Evolutionary conservation across 2,797 vertebrate genomes (phyloP).

Genomic region (Rhabdophis nuchalis): DNA sequence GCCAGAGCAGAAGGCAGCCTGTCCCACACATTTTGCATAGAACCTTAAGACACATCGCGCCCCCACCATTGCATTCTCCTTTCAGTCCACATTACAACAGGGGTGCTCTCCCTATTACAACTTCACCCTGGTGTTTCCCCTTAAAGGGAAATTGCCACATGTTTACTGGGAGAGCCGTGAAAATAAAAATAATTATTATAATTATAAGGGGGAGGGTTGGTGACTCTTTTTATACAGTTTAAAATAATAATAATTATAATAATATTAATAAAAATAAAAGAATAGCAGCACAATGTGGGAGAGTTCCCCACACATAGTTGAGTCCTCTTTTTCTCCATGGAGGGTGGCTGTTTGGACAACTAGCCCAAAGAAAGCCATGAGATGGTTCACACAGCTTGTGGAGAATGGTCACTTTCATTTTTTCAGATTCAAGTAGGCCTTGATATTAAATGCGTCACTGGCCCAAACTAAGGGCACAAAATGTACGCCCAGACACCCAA

Average conservation of each 20-base stretch:
- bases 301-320: background rate
- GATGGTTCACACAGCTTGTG: background rate
- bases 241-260: slow-evolving; percentile 17
- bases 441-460: background rate
- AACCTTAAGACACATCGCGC: slow-evolving; percentile 19
- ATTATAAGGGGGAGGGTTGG: slow-evolving; percentile 27
- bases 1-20: background rate
- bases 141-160: slow-evolving; percentile 18
- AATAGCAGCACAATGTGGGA: slow-evolving; percentile 32
- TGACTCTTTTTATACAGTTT: slow-evolving; percentile 40
- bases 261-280: slow-evolving; percentile 24
- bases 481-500: background rate
- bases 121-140: slow-evolving; percentile 11
- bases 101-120: background rate
- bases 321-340: slow-evolving; percentile 27
- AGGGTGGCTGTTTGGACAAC: background rate
- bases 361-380: background rate
- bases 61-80: slow-evolving; percentile 19
- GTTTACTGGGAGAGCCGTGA: slow-evolving; percentile 21
- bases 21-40: slow-evolving; percentile 26
- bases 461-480: background rate
- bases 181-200: slow-evolving; percentile 37
- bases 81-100: slow-evolving; percentile 8
- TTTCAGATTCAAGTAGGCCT: background rate
- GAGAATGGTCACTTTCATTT: background rate